Percentiles rank a stretch among this genome's conserved stretches.
Evolutionary conservation across 2,888 invertebrate genomes (phyloP).

Genomic region (Napeogenes inachia): DNA sequence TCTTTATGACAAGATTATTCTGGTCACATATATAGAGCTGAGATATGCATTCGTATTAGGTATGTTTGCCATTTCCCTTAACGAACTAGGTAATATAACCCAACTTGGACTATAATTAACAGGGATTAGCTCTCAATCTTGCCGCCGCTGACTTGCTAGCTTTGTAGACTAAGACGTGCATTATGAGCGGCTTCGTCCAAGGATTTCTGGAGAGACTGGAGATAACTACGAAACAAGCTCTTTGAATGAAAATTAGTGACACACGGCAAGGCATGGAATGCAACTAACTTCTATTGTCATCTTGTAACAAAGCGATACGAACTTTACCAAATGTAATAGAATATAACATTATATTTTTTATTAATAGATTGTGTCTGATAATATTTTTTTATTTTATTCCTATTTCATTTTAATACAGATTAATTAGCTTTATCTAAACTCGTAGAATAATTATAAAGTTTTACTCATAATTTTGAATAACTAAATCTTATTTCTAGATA

Average conservation of each 20-base stretch:
- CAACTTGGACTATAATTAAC: conserved; percentile 49
- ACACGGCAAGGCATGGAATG: conserved; percentile 10
- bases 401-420: no score
- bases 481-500: no score
- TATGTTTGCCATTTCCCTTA: conserved; percentile 9
- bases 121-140: conserved; percentile 53
- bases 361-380: no score
- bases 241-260: conserved; percentile 27
- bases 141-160: conserved; percentile 25
- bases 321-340: background rate
- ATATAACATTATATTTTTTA: no score
- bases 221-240: conserved; percentile 25
- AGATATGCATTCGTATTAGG: background rate
- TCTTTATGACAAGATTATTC: background rate
- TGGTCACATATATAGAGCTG: background rate
- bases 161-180: conserved; percentile 24
- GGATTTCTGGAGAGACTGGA: conserved; percentile 23
- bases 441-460: no score
- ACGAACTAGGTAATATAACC: conserved; percentile 23
- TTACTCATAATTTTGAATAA: no score
- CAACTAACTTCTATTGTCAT: background rate
- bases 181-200: conserved; percentile 24
- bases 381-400: no score
- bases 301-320: background rate
- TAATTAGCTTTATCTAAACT: no score